Conservation (phyloP, 1,140 invertebrate species). For the Gonioctena quinquepunctata region DNA sequence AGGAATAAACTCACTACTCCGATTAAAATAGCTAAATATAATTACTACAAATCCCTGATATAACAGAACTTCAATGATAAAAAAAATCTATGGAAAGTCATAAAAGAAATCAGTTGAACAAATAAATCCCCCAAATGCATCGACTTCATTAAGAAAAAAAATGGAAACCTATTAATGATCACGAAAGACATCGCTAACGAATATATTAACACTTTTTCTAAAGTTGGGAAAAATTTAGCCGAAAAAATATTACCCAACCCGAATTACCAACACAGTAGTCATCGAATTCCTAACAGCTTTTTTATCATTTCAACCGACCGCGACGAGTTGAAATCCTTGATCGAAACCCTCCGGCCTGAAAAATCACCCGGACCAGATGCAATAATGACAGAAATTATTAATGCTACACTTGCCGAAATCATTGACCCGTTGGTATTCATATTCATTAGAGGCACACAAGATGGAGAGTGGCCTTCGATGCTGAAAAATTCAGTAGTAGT, state of each 20-base stretch:
- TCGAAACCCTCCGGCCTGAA: neutral
- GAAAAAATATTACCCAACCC: conserved; percentile 2
- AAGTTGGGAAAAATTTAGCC: neutral
- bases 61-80: neutral
- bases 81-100: neutral
- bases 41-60: neutral
- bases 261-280: neutral
- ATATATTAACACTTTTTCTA: neutral
- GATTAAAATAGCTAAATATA: too few species aligned
- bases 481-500: neutral
- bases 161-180: neutral
- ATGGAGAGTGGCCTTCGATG: neutral
- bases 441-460: neutral
- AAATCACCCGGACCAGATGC: neutral
- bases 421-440: neutral
- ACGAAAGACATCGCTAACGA: neutral
- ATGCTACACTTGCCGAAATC: neutral
- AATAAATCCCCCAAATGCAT: neutral
- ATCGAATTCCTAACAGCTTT: neutral
- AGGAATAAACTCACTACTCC: too few species aligned
- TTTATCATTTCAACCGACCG: conserved; percentile 4
- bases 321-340: neutral
- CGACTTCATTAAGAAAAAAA: neutral
- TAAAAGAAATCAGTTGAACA: neutral
- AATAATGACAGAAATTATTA: neutral